Base-by-base conservation (phyloP, 2,888 invertebrate species). In the Caprella mutica region DNA sequence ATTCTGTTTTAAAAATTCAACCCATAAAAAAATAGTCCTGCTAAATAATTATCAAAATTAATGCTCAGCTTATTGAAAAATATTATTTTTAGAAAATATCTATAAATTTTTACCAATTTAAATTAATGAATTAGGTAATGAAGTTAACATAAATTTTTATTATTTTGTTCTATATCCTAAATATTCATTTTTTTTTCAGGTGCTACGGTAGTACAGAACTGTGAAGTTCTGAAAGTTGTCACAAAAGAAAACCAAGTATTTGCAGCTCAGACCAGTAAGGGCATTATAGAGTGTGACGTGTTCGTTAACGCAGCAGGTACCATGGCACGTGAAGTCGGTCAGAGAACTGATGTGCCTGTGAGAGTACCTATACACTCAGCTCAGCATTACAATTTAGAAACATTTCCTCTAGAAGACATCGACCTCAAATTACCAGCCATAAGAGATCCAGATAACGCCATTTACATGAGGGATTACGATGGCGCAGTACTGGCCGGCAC, bases 271-370 rank as follows among this genome's bases (percentile, higher is more conserved):
- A 92, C 92, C 0, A 80, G 79, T 4, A 75, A 77, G 2, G 92
- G 92, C 0, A 74, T 77, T 9, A 80, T 92, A 14, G 78, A 85
- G 63, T 94, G 94, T 73, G 82, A 91, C 67, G 85, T 83, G 72
- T 96, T 97, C 74, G 87, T 98, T 29, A 97, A 97, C 74, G 90
- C 91, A 71, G 86, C 88, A 24, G 97, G 97, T 8, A 88, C 92
- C 75, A 94, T 93, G 92, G 89, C 92, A 0, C 79, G 92, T 66
- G 83, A 85, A 72, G 82, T 94, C 44, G 94, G 93, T 6, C 85
- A 87, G 70, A 73, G 86, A 63, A 85, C 90, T 24, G 80, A 82
- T 58, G 92, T 92, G 2, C 80, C 81, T 69, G 89, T 96, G 1
- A 88, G 89, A 73, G 73, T 77, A 30, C 94, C 94, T 0, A 75